Conservation (phyloP, 2,797 vertebrate species). For the Coracias cyanogaster region DNA sequence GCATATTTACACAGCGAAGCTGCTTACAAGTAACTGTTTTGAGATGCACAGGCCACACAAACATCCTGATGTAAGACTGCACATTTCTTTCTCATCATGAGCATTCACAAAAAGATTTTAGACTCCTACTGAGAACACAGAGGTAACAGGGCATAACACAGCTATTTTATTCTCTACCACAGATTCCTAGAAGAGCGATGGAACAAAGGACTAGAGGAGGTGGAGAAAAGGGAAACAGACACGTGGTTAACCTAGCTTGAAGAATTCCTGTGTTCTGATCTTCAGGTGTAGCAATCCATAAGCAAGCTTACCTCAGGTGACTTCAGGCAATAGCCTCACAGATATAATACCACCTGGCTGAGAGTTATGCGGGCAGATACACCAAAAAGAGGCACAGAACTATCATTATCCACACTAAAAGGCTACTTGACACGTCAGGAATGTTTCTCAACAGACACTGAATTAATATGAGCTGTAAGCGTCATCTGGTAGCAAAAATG, state of each 20-base stretch:
- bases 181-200: neutral
- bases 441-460: neutral
- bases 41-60: neutral
- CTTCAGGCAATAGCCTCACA: neutral
- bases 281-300: neutral
- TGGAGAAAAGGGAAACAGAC: neutral
- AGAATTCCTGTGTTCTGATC: neutral
- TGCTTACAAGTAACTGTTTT: neutral
- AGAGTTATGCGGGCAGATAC: neutral
- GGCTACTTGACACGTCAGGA: neutral
- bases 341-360: neutral
- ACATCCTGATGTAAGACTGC: neutral
- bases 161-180: neutral
- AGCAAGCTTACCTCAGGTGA: neutral
- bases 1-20: neutral
- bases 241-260: neutral
- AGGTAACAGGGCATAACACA: neutral
- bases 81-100: neutral
- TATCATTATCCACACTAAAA: neutral
- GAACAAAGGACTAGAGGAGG: neutral
- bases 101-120: neutral
- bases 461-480: neutral
- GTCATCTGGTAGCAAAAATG: neutral
- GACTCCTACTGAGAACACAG: neutral
- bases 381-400: neutral